These are phyloP conservation scores for Mylabris phalerata DNA, from an alignment of 1,140 invertebrate species.

Conservation along the genomic window DNA sequence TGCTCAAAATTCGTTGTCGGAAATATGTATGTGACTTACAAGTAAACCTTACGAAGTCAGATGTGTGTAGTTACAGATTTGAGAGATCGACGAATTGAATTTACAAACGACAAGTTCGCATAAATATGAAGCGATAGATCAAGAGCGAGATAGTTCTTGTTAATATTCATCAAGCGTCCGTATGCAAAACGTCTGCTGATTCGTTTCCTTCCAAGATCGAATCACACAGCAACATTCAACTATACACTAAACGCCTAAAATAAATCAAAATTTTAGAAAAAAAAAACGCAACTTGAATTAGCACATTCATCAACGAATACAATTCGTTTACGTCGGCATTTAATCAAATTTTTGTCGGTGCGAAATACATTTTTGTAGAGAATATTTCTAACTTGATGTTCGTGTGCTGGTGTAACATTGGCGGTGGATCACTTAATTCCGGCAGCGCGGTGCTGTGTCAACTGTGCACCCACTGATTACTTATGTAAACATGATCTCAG, in stretches of 20 bases:
- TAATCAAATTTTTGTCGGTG: too few species aligned
- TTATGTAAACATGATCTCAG: conserved; percentile 43
- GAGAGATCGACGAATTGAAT: conserved; percentile 9
- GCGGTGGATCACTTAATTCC: conserved; percentile 34
- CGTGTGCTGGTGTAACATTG: conserved; percentile 1
- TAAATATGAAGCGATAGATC: conserved; percentile 2
- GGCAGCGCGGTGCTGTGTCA: conserved; percentile 36
- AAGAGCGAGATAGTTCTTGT: conserved; percentile 17
- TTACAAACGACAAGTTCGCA: conserved; percentile 18
- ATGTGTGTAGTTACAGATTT: not conserved
- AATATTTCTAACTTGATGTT: too few species aligned
- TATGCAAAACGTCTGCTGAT: conserved; percentile 42
- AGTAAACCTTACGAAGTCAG: too few species aligned
- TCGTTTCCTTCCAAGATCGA: conserved; percentile 32
- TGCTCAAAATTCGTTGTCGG: too few species aligned
- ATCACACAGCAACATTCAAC: conserved; percentile 27
- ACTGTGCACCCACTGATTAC: conserved; percentile 38
- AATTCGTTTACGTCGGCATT: too few species aligned
- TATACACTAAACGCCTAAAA: too few species aligned
- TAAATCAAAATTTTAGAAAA: too few species aligned
- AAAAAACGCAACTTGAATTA: too few species aligned
- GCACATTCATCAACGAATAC: too few species aligned
- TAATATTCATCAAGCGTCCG: conserved; percentile 41
- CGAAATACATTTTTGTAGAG: too few species aligned
- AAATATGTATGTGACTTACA: too few species aligned